These are phyloP conservation scores for Teleogryllus oceanicus DNA, from an alignment of 2,888 invertebrate genomes.

Conservation along the genomic window DNA sequence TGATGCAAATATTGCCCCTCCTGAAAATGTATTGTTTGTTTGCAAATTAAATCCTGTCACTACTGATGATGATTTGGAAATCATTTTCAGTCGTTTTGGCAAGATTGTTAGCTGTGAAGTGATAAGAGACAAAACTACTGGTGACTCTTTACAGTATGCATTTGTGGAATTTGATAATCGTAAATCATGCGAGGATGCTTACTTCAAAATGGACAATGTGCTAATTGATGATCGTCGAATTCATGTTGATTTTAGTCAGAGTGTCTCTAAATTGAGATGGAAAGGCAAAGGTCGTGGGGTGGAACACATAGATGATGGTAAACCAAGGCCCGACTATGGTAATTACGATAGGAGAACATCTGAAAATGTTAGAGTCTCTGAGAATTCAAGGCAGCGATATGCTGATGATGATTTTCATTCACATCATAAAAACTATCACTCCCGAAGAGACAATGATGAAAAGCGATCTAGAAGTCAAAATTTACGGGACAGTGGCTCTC, in stretches of 20 bases:
- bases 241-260: conserved; percentile 99
- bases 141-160: conserved; percentile 96
- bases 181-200: conserved; percentile 94
- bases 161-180: conserved; percentile 95
- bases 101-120: conserved; percentile 88
- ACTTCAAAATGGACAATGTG: conserved; percentile 99
- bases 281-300: conserved; percentile 79
- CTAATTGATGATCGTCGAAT: conserved; percentile 97
- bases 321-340: conserved; percentile 19
- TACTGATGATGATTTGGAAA: conserved; percentile 93
- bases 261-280: conserved; percentile 92
- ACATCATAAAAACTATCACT: background rate
- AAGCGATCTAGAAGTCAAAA: no score
- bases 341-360: background rate
- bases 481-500: background rate
- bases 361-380: conserved; percentile 18
- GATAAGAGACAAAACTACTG: conserved; percentile 86
- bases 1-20: conserved; percentile 95
- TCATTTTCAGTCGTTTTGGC: conserved; percentile 96
- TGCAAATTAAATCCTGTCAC: conserved; percentile 99
- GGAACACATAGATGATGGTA: conserved; percentile 48
- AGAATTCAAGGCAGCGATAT: conserved; percentile 3
- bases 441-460: background rate
- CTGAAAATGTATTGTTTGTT: conserved; percentile 98
- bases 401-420: background rate